These are phyloP conservation scores for Sphaerophoria rueppellii DNA, from an alignment of 2,888 invertebrate genomes.

Conservation along the genomic window DNA sequence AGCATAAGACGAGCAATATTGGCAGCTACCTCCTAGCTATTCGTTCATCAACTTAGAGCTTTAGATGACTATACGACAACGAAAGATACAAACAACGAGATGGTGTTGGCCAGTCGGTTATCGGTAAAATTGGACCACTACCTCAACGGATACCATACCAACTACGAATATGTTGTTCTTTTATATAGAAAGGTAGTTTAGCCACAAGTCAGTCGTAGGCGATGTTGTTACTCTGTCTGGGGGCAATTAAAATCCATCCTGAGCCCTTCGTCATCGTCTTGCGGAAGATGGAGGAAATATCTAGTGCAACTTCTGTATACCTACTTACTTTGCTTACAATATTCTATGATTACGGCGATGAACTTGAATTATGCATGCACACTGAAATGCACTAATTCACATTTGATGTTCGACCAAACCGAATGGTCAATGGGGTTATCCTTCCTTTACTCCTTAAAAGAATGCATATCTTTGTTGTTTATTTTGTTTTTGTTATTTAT, in stretches of 20 bases:
- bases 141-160: slow-evolving; percentile 64
- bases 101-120: slow-evolving; percentile 64
- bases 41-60: slow-evolving; percentile 68
- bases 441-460: slow-evolving; percentile 67
- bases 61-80: slow-evolving; percentile 64
- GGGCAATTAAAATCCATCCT: slow-evolving; percentile 72
- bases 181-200: slow-evolving; percentile 30
- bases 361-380: slow-evolving; percentile 75
- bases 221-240: slow-evolving; percentile 69
- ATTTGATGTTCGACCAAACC: slow-evolving; percentile 82
- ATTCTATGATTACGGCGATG: slow-evolving; percentile 73
- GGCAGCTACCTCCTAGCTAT: slow-evolving; percentile 57
- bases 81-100: slow-evolving; percentile 66
- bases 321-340: slow-evolving; percentile 18
- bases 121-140: slow-evolving; percentile 71
- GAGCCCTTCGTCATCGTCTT: slow-evolving; percentile 73
- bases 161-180: slow-evolving; percentile 52
- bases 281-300: slow-evolving; percentile 64
- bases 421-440: slow-evolving; percentile 82
- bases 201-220: slow-evolving; percentile 60
- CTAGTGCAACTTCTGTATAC: slow-evolving; percentile 49
- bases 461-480: slow-evolving; percentile 30
- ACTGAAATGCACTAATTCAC: slow-evolving; percentile 82
- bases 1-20: slow-evolving; percentile 48
- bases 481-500: slow-evolving; percentile 21